phyloP scores from a whole-genome alignment of 2,797 vertebrate species.

The Sandelia bainsii region DNA sequence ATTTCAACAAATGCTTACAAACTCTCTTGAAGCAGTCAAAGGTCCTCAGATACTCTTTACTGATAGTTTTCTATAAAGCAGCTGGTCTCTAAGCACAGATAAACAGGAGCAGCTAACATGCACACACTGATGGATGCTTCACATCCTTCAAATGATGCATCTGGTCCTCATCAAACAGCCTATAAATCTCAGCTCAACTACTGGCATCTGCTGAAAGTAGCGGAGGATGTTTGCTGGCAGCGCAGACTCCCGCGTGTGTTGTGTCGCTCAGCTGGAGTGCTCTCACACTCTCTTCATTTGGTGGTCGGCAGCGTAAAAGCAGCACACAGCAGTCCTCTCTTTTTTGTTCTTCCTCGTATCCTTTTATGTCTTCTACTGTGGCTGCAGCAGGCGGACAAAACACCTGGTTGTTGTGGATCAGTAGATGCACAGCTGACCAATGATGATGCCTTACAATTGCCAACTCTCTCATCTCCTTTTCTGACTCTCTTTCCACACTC shows the following conservation, averaged over 20 bases:
- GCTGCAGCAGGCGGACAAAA: slow-evolving; percentile 2
- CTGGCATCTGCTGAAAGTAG: slow-evolving; percentile 51
- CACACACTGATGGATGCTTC: slow-evolving; percentile 22
- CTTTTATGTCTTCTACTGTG: not conserved
- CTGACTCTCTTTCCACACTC: slow-evolving; percentile 11
- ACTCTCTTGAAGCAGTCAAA: not conserved
- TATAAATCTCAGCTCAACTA: slow-evolving; percentile 40
- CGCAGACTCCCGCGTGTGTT: slow-evolving; percentile 37
- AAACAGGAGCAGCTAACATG: not conserved
- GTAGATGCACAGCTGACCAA: slow-evolving; percentile 1
- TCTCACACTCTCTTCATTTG: slow-evolving; percentile 35
- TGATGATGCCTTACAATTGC: slow-evolving; percentile 36
- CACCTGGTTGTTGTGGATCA: slow-evolving; percentile 39
- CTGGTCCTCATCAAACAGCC: slow-evolving; percentile 25
- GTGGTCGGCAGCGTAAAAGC: slow-evolving; percentile 9
- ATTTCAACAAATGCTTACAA: slow-evolving; percentile 34
- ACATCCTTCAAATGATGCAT: slow-evolving; percentile 30
- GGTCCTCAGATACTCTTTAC: slow-evolving; percentile 13
- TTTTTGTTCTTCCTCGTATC: not conserved
- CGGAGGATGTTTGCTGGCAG: slow-evolving; percentile 25
- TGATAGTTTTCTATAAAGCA: slow-evolving; percentile 8
- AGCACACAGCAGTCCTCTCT: slow-evolving; percentile 15
- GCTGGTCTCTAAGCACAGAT: not conserved
- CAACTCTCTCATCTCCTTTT: slow-evolving; percentile 42
- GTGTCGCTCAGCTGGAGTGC: slow-evolving; percentile 59